phyloP scores from a whole-genome alignment of 1,140 invertebrate species.

The Philaenus spumarius region DNA sequence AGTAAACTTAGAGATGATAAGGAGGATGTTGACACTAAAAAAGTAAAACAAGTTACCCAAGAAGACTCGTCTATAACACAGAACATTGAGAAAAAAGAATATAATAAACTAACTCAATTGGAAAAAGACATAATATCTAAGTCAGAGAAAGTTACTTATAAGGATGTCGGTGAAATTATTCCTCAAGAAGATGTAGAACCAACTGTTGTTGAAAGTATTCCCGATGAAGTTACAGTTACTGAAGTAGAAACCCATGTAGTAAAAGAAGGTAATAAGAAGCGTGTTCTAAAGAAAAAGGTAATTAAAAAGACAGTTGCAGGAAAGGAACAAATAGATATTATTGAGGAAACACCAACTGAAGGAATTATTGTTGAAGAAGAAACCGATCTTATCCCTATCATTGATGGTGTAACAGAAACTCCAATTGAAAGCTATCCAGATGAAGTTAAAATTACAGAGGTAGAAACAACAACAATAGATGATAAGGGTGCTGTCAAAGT shows the following conservation, averaged over 20 bases:
- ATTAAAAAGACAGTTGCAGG: slow-evolving; percentile 29
- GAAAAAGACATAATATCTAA: too few relatives aligned
- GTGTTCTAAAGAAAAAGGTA: slow-evolving; percentile 9
- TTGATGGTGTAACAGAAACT: too few relatives aligned
- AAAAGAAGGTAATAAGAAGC: slow-evolving; percentile 7
- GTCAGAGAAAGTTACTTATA: slow-evolving; percentile 19
- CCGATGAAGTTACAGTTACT: slow-evolving; percentile 38
- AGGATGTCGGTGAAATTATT: background rate
- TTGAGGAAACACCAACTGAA: slow-evolving; percentile 15
- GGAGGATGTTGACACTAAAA: slow-evolving; percentile 17
- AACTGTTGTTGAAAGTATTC: slow-evolving; percentile 23
- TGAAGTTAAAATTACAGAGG: slow-evolving; percentile 19
- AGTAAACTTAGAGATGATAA: slow-evolving; percentile 24
- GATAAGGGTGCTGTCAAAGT: slow-evolving; percentile 25
- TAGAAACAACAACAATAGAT: slow-evolving; percentile 27
- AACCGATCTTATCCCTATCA: background rate
- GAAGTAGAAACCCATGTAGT: slow-evolving; percentile 33
- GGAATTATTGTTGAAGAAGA: slow-evolving; percentile 4
- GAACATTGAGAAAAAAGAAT: too few relatives aligned
- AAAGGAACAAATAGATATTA: slow-evolving; percentile 22
- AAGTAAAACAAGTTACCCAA: slow-evolving; percentile 12
- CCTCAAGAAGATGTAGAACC: slow-evolving; percentile 14
- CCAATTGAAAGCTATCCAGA: slow-evolving; percentile 5
- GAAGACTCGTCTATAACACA: too few relatives aligned
- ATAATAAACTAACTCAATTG: too few relatives aligned